Evolutionary conservation across 2,888 invertebrate species (phyloP), one percentile per base, ranked within the genome.

Genomic region (Aphelenchoides bicaudatus): DNA sequence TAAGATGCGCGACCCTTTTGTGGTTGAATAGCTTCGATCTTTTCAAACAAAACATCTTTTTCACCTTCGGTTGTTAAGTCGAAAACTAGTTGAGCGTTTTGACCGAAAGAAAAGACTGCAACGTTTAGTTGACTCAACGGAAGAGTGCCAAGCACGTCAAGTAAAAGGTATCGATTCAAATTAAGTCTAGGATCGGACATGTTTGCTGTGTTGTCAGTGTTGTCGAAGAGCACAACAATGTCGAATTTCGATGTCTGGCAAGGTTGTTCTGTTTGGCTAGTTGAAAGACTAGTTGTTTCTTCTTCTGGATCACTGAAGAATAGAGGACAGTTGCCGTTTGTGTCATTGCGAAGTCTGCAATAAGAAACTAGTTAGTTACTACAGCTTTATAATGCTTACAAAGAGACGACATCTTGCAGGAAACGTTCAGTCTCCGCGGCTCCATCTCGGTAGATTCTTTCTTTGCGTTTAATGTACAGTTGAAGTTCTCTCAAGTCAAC

Each of bases 111-210:
- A 13, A 70, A 53, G 5, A 73, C 51, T 5, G 73, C 60, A 21
- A 75, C 65, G 23, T 63, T 59, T 16, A 74, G 65, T 34, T 67
- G 59, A 51, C 53, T 58, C 34, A 62, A 46, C 2, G 67, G 67
- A 21, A 73, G 59, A 10, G 74, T 73, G 13, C 73, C 72, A 6
- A 72, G 59, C 8, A 72, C 61, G 51, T 72, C 72, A 30, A 74
- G 48, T 4, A 74, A 48, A 21, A 72, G 60, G 57, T 67, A 74
- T 31, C 67, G 60, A 43, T 74, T 72, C 3, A 65, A 43, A 28
- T 61, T 68, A 29, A 74, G 52, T 13, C 51, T 52, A 21, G 67
- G 59, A 37, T 63, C 65, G 6, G 59, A 57, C 53, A 58, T 38
- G 21, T 54, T 50, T 2, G 59, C 48, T 29, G 56, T 43, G 27